A percentile compares a stretch with the other conserved stretches of the same genome.
Conservation (phyloP, 2,113 vertebrate genomes). For the Oostethus manadensis region DNA sequence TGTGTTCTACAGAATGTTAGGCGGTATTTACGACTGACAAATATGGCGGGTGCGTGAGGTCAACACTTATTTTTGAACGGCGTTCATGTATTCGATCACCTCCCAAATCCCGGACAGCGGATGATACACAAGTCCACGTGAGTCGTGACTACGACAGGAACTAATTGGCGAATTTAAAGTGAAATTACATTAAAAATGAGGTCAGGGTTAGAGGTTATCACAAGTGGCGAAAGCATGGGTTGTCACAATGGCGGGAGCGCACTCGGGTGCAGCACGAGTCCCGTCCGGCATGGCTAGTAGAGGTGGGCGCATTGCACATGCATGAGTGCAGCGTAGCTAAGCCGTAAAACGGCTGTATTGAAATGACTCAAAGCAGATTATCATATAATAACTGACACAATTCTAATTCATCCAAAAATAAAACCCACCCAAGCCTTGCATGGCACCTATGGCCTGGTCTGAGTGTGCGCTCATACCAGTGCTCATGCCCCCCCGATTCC, state of each 20-base stretch:
- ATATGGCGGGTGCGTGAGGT: background rate
- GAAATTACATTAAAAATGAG: background rate
- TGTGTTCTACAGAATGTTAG: background rate
- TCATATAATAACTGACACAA: no score
- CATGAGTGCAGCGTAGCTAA: no score
- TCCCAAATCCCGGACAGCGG: slow-evolving; percentile 1
- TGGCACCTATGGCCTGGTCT: no score
- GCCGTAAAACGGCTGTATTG: no score
- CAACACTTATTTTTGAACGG: background rate
- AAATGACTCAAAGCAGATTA: no score
- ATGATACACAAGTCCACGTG: background rate
- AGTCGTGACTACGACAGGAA: background rate
- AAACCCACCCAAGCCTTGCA: no score
- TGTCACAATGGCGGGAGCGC: background rate
- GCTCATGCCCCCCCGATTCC: no score
- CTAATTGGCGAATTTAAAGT: background rate
- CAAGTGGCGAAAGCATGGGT: background rate
- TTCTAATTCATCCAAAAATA: no score
- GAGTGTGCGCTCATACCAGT: no score
- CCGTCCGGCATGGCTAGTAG: no score
- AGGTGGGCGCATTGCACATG: no score
- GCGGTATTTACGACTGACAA: background rate
- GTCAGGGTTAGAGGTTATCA: background rate
- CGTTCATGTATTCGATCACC: background rate
- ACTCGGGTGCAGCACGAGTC: no score